Evolutionary conservation across 2,797 vertebrate genomes (phyloP), one percentile per base, ranked within the genome.

Genomic region (Staurois parvus): DNA sequence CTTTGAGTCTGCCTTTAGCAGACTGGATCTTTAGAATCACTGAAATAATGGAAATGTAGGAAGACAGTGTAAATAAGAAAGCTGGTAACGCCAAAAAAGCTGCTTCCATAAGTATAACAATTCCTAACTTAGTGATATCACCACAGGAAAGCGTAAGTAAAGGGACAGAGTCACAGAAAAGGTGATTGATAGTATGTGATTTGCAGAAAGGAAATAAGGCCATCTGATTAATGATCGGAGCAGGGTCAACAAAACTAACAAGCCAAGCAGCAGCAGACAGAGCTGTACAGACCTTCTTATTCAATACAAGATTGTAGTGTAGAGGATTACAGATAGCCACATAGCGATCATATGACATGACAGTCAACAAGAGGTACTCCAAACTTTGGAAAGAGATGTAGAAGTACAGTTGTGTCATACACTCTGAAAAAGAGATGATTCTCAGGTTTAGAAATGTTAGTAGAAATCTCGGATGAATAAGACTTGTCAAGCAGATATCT

Each of bases 261-360:
- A 87, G 26, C 89, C 89, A 90, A 2, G 89, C 90, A 2, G 70
- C 87, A 83, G 89, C 72, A 0, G 83, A 87, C 70, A 90, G 87
- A 19, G 34, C 0, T 10, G 89, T 32, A 68, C 88, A 92, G 26
- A 90, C 77, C 78, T 2, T 15, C n/a, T 11, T 76, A 59, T 79
- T 90, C 37, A 91, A 72, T 34, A 88, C 83, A 29, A 89, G 32
- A 30, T 80, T 81, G 52, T 91, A 91, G 52, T 69, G 85, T 42
- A 92, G 85, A 1, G 88, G 90, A 10, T 89, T 68, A 72, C 90
- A 91, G 72, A 92, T 89, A 34, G 89, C 90, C 78, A 90, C 79
- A 12, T 62, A 90, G 59, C 75, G 68, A 67, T 91, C 90, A 80
- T 89, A 90, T 24, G 90, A 89, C 90, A 92, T 91, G 28, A 85